Evolutionary conservation across 2,888 invertebrate genomes (phyloP).

Genomic region (Bembecia ichneumoniformis): DNA sequence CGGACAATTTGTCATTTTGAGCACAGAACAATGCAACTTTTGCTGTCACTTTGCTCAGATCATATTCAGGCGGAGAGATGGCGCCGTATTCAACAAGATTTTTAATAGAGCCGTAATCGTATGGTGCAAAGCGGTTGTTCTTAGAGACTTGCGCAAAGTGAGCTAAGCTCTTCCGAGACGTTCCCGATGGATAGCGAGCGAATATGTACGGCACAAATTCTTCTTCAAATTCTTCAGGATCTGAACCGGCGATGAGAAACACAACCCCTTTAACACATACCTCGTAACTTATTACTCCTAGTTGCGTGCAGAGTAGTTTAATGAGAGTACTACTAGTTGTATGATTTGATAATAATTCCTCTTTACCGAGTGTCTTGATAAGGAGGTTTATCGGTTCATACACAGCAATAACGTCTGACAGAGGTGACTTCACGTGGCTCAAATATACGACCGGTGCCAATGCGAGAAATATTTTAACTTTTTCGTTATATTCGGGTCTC

Average conservation of each 20-base stretch:
- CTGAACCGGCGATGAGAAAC: conserved; percentile 12
- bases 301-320: conserved; percentile 12
- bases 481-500: conserved; percentile 71
- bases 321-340: conserved; percentile 6
- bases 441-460: conserved; percentile 70
- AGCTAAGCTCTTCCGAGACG: conserved; percentile 27
- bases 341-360: conserved; percentile 18
- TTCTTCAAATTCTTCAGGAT: conserved; percentile 21
- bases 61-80: conserved; percentile 25
- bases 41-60: conserved; percentile 28
- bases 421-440: conserved; percentile 30
- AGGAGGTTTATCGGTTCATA: conserved; percentile 27
- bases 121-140: conserved; percentile 22
- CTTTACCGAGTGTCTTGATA: conserved; percentile 39
- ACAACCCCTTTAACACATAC: conserved; percentile 8
- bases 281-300: conserved; percentile 5
- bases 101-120: conserved; percentile 25
- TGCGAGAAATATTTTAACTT: conserved; percentile 65
- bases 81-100: conserved; percentile 12
- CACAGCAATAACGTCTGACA: conserved; percentile 23
- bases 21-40: conserved; percentile 23
- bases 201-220: conserved; percentile 17
- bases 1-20: conserved; percentile 26
- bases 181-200: conserved; percentile 29
- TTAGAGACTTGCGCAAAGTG: conserved; percentile 28